Conservation (phyloP, 2,113 vertebrate genomes). For the Caranx melampygus region DNA sequence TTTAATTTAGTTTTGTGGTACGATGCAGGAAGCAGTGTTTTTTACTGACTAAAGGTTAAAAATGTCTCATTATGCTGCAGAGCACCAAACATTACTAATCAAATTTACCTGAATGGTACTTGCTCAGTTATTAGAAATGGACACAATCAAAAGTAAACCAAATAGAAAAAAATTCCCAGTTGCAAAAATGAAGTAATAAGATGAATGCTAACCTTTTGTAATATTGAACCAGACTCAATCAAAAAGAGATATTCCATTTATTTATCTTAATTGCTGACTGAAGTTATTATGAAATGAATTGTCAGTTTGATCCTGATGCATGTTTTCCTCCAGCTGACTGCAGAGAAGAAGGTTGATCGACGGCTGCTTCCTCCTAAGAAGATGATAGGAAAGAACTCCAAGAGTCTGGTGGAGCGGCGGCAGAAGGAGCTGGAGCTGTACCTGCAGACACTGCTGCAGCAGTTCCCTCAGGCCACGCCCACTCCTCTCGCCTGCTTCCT, state of each 20-base stretch:
- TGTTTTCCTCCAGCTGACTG: conserved; percentile 84
- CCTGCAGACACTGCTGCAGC: conserved; percentile 90
- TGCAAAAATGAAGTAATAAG: no score
- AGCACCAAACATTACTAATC: no score
- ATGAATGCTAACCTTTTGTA: no score
- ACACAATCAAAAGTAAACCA: no score
- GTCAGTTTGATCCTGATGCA: background rate
- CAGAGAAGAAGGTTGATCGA: conserved; percentile 92
- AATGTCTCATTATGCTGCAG: no score
- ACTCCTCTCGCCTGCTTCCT: conserved; percentile 90
- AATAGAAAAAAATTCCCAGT: no score
- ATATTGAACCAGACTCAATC: no score
- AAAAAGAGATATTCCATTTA: no score
- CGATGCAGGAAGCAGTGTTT: background rate
- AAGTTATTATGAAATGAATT: background rate
- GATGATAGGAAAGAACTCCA: conserved; percentile 98
- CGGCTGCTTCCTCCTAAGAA: conserved; percentile 96
- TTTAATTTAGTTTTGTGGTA: background rate
- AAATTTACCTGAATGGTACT: no score
- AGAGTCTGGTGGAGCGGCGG: conserved; percentile 93
- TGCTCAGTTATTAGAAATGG: no score
- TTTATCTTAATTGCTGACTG: background rate
- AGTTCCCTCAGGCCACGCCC: conserved; percentile 89
- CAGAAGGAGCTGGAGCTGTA: conserved; percentile 96
- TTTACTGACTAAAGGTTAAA: background rate